Evolutionary conservation across 2,797 vertebrate genomes (phyloP).

Genomic region (Acanthopagrus latus): DNA sequence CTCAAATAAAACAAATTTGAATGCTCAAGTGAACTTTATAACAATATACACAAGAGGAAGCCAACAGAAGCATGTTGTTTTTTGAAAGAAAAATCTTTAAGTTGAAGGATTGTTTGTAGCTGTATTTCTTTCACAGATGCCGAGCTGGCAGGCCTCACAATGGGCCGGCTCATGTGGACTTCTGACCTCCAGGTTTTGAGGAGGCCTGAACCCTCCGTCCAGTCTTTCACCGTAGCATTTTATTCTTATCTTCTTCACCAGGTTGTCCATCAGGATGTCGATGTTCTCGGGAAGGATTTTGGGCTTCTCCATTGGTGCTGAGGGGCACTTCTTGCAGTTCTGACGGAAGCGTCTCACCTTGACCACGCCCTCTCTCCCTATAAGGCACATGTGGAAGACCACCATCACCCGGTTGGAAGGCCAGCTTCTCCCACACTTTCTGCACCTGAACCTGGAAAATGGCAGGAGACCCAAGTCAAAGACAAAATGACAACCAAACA

Average conservation of each 20-base stretch:
- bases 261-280: constrained; percentile 70
- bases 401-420: constrained; percentile 77
- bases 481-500: no score
- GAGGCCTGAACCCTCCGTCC: background rate
- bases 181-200: constrained; percentile 18
- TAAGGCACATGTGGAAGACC: constrained; percentile 76
- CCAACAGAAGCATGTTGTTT: no score
- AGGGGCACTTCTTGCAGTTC: constrained; percentile 65
- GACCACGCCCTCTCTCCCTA: constrained; percentile 42
- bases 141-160: constrained; percentile 76
- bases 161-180: constrained; percentile 78
- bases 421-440: constrained; percentile 72
- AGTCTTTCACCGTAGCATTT: constrained; percentile 74
- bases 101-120: no score
- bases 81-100: no score
- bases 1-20: no score
- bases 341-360: no score
- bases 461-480: background rate
- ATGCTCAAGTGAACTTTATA: no score
- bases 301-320: constrained; percentile 59
- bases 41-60: no score
- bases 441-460: constrained; percentile 75
- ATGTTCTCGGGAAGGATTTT: constrained; percentile 37
- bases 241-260: constrained; percentile 76
- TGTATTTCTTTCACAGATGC: constrained; percentile 44